Percentiles rank a stretch among this genome's conserved stretches.
Evolutionary conservation across 2,797 vertebrate genomes (phyloP).

Genomic region (Diplodus puntazzo): DNA sequence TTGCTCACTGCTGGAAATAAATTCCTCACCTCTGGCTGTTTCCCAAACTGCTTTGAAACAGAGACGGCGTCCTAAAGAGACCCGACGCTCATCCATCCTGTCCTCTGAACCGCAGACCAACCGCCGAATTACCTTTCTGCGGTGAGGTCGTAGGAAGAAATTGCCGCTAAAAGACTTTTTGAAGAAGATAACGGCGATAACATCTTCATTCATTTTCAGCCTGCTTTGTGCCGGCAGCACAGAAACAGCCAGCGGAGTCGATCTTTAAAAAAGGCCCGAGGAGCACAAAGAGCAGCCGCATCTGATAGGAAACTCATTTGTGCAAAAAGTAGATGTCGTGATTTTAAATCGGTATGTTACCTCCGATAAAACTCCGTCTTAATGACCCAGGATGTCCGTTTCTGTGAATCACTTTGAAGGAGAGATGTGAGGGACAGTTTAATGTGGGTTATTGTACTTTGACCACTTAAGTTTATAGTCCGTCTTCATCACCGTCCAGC

Average conservation of each 20-base stretch:
- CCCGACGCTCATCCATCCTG: constrained; percentile 50
- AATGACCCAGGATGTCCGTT: not conserved
- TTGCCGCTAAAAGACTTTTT: constrained; percentile 59
- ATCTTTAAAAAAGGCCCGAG: constrained; percentile 19
- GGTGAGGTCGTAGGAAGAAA: constrained; percentile 53
- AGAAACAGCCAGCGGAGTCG: constrained; percentile 7
- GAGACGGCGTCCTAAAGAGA: constrained; percentile 64
- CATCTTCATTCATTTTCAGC: constrained; percentile 56
- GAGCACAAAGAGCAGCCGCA: not conserved
- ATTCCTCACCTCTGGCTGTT: constrained; percentile 72
- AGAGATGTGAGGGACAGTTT: too few relatives aligned
- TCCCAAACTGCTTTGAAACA: constrained; percentile 67
- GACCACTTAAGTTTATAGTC: not conserved
- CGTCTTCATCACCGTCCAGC: not conserved
- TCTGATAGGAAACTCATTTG: constrained; percentile 21
- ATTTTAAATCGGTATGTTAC: not conserved
- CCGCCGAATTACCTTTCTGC: constrained; percentile 61
- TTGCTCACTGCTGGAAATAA: constrained; percentile 66
- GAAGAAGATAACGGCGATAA: constrained; percentile 59
- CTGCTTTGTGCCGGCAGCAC: constrained; percentile 34
- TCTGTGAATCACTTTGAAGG: too few relatives aligned
- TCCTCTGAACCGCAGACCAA: constrained; percentile 54
- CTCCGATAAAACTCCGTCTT: not conserved
- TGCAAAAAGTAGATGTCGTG: not conserved
- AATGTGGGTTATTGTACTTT: not conserved